Conservation (phyloP, 2,113 vertebrate species). For the Chionis minor region DNA sequence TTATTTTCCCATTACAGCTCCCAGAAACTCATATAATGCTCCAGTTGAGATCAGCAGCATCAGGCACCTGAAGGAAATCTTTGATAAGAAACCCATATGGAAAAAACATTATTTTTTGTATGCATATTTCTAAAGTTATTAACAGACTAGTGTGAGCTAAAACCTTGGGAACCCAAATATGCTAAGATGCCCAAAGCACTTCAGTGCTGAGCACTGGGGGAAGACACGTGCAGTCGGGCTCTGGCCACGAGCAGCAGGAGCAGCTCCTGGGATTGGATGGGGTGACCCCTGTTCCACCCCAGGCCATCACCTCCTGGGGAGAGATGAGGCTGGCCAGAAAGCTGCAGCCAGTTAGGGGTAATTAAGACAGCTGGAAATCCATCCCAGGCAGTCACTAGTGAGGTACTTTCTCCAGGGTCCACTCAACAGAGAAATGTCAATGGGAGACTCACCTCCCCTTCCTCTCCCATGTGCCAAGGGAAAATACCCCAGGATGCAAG, state of each 20-base stretch:
- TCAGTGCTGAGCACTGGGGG: background rate
- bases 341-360: background rate
- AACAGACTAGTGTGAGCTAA: background rate
- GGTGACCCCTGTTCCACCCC: background rate
- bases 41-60: background rate
- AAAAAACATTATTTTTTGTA: background rate
- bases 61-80: background rate
- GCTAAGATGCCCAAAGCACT: background rate
- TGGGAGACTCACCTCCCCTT: background rate
- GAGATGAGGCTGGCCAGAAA: background rate
- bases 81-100: background rate
- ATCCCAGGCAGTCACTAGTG: background rate
- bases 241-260: background rate
- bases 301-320: background rate
- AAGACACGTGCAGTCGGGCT: background rate
- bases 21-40: background rate
- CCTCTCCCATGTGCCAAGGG: background rate
- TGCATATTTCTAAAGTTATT: background rate
- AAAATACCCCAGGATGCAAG: background rate
- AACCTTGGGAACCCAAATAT: background rate
- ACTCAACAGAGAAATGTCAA: background rate
- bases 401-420: background rate
- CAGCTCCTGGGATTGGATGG: background rate
- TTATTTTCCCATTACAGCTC: background rate
- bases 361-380: background rate